Evolutionary conservation across 1,140 invertebrate genomes (phyloP).

Genomic region (Dolichoris vasculosae): DNA sequence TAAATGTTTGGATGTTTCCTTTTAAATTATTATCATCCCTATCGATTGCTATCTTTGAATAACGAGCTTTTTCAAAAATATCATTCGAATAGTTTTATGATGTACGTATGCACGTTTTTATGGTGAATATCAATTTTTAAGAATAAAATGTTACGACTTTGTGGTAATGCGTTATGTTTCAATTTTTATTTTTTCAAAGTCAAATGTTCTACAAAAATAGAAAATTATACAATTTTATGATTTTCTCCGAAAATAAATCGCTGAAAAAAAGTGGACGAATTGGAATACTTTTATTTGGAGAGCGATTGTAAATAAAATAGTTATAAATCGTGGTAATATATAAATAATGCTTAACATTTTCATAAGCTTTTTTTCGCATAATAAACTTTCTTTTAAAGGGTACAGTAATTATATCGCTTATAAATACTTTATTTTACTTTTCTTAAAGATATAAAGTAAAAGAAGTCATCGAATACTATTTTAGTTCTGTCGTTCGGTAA

Average conservation of each 20-base stretch:
- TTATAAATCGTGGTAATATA: background rate
- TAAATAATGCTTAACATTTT: background rate
- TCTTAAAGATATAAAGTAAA: background rate
- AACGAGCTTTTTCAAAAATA: too few relatives aligned
- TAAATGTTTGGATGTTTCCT: too few relatives aligned
- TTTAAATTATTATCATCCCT: too few relatives aligned
- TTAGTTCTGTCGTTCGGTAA: background rate
- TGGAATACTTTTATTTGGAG: background rate
- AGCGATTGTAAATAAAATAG: background rate
- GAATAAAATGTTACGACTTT: background rate
- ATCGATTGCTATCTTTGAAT: too few relatives aligned
- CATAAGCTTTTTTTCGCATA: background rate
- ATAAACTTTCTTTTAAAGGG: too few relatives aligned
- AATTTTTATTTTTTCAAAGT: conserved; percentile 36
- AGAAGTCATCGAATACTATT: background rate
- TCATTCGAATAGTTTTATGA: too few relatives aligned
- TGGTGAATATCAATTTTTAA: too few relatives aligned
- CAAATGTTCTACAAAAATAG: conserved; percentile 49
- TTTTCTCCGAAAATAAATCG: conserved; percentile 11
- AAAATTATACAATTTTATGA: conserved; percentile 41
- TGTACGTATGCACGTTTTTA: too few relatives aligned
- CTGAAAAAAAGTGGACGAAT: background rate
- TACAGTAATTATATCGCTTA: too few relatives aligned
- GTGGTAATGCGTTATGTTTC: conserved; percentile 15
- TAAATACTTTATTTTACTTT: background rate